Evolutionary conservation across 2,888 invertebrate species (phyloP).

Genomic region (Apoda limacodes): DNA sequence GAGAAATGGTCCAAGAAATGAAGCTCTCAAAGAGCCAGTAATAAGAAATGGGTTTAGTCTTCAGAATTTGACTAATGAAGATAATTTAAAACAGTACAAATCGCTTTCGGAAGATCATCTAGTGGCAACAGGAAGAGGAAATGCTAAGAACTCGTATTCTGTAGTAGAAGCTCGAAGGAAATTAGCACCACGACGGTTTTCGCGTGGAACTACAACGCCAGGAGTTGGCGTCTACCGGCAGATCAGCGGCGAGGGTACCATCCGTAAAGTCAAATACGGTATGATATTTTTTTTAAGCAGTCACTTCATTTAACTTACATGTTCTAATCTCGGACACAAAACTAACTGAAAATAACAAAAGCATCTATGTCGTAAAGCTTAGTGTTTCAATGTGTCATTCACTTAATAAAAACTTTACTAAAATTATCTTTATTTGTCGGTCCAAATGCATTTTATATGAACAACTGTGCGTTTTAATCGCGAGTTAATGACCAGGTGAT

Average conservation of each 20-base stretch:
- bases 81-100: constrained; percentile 42
- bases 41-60: constrained; percentile 49
- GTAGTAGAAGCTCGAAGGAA: constrained; percentile 43
- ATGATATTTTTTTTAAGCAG: too few species aligned
- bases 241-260: constrained; percentile 39
- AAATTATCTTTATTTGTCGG: too few species aligned
- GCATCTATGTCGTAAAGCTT: too few species aligned
- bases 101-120: constrained; percentile 38
- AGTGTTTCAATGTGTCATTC: too few species aligned
- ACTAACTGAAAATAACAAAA: too few species aligned
- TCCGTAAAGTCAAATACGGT: constrained; percentile 30
- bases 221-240: constrained; percentile 55
- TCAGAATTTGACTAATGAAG: constrained; percentile 51
- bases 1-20: constrained; percentile 32
- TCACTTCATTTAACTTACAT: too few species aligned
- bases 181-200: constrained; percentile 34
- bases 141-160: constrained; percentile 49
- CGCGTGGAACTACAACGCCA: constrained; percentile 40
- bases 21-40: constrained; percentile 26
- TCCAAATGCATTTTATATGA: too few species aligned
- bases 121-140: constrained; percentile 29
- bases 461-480: too few species aligned
- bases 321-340: too few species aligned
- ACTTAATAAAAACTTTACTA: too few species aligned
- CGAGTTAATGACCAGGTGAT: too few species aligned